Base-by-base conservation (phyloP, 2,113 vertebrate species). In the Tapirus terrestris region DNA sequence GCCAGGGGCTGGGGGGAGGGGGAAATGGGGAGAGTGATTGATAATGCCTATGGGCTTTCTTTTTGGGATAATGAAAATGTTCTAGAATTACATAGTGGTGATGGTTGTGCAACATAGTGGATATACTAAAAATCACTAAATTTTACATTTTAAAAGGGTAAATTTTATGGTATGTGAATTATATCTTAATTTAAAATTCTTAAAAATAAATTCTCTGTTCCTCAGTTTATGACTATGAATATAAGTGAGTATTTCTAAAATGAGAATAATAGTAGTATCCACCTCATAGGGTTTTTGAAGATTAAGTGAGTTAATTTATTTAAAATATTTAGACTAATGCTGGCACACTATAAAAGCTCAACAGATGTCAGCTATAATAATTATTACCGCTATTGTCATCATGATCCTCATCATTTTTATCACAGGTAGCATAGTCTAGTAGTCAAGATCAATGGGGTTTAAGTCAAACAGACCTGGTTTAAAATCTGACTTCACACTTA, bases 41-140 rank as follows among this genome's bases (percentile, higher is more conserved):
- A 39, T 96, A 95, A 97, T 89, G 88, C 90, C 83, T 87, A 92
- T 68, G 51, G 45, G 17, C 12, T 86, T 97, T 81, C 86, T 96
- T 73, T 89, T 39, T 27, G 48, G 36, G 23, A 65, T 94, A 92
- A 96, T 93, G 85, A 94, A 96, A 93, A 96, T 84, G 23, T 81
- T 72, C 89, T 85, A 79, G 76, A 84, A 91, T 95, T 89, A 96
- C 65, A 93, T 17, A 63, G 58, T 76, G 63, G 29, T 76, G 11
- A 91, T 91, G n/a, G 70, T 85, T 93, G 63, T 75, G n/a, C 51
- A 89, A 87, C 45, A 96, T 18, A 95, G 65, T 48, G 27, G 58
- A 58, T 87, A 90, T 56, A 89, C 39, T 96, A 33, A 95, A 96
- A 97, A 93, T 92, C 83, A 93, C 83, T 73, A 36, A 82, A 77